Evolutionary conservation across 2,888 invertebrate genomes (phyloP), one percentile per base, ranked within the genome.

Genomic region (Apodemia hepburni): DNA sequence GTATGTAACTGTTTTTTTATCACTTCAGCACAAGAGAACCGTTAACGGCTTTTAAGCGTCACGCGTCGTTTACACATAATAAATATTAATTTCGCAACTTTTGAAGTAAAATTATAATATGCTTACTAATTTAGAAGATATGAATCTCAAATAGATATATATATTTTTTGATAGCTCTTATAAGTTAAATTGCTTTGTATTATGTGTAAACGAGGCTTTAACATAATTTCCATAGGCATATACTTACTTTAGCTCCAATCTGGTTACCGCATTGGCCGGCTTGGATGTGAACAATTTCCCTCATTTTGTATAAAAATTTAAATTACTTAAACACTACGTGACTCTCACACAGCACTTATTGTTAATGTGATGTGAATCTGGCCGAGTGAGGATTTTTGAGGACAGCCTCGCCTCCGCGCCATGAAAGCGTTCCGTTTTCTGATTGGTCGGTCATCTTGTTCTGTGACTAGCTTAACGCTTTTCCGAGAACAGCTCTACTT

Each of bases 241-340:
- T 58, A 75, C 76, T 80, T 77, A 92, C 92, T 87, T 91, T 92
- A 76, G 92, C 91, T 85, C 96, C 96, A 80, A 96, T 96, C 91
- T 96, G 96, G 92, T 96, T 96, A 70, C 96, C 96, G 91, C 96
- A 96, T 83, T 96, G 96, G 76, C 96, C 96, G 79, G 95, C 96
- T 83, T 96, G 96, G 69, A 96, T 86, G 77, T 96, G 96, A 73
- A 96, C 95, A 85, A 96, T 96, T 93, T 96, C 96, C 91, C 96
- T 94, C 96, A 96, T 96, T 77, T 90, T 93, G 73, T 76, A 76
- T 70, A 73, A 78, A 82, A 85, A 84, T 87, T 75, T 84, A 83
- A 85, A 81, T 84, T 82, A 80, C 77, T 81, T 81, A 80, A 70
- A 82, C 84, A 90, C 90, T 87, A 85, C 87, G 85, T 85, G 80